These are phyloP conservation scores for Amniataba percoides DNA, from an alignment of 2,797 vertebrate species.

Conservation along the genomic window DNA sequence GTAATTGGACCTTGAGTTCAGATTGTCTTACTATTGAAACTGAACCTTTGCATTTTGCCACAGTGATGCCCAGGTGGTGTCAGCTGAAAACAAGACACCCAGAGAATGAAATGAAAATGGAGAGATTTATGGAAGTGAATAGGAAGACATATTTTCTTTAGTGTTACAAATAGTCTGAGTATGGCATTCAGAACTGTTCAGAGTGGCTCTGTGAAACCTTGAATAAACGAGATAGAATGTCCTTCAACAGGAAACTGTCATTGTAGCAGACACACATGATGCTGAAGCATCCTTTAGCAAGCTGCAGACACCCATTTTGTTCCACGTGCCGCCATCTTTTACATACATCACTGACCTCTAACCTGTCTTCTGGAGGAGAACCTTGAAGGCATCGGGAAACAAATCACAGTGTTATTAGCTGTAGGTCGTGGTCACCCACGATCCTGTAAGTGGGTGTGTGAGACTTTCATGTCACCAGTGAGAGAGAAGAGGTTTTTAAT, in stretches of 20 bases:
- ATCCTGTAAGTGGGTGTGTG: conserved; percentile 31
- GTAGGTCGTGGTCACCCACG: conserved; percentile 12
- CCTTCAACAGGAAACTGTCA: background rate
- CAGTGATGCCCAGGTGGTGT: background rate
- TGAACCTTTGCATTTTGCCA: too few species aligned
- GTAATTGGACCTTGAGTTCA: background rate
- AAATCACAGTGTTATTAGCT: conserved; percentile 52
- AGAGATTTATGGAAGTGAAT: background rate
- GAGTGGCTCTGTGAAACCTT: background rate
- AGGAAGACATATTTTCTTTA: background rate
- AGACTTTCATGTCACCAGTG: conserved; percentile 48
- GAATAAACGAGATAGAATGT: too few species aligned
- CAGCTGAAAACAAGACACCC: too few species aligned
- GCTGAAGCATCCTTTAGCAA: background rate
- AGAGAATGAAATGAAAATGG: background rate
- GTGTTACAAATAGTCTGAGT: background rate
- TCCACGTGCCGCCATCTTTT: background rate
- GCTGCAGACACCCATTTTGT: background rate
- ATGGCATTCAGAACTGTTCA: background rate
- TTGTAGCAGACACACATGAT: background rate
- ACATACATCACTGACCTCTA: background rate
- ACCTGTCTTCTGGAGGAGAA: conserved; percentile 18
- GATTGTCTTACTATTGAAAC: background rate
- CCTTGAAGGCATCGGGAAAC: conserved; percentile 22
- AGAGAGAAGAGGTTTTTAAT: conserved; percentile 46